Percentiles rank a stretch among this genome's conserved stretches.
phyloP scores from a whole-genome alignment of 2,797 vertebrate species.

The Etheostoma perlongum region DNA sequence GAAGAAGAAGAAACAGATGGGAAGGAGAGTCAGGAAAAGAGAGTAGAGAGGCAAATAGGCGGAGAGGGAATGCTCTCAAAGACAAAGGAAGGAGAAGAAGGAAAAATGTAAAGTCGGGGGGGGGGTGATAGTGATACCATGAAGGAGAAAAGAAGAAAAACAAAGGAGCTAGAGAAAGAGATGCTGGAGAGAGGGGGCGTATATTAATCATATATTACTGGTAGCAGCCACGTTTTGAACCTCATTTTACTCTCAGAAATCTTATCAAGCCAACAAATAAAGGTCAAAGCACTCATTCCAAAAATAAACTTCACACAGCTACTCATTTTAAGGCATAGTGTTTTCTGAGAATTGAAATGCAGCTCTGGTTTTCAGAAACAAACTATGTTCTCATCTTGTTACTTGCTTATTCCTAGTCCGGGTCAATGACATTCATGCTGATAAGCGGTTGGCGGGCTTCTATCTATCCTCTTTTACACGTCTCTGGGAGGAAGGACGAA shows the following conservation, averaged over 20 bases:
- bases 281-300: conserved; percentile 49
- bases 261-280: conserved; percentile 46
- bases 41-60: conserved; percentile 10
- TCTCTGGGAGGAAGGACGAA: conserved; percentile 6
- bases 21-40: neutral
- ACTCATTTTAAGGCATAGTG: conserved; percentile 22
- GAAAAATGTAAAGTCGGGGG: neutral
- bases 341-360: conserved; percentile 30
- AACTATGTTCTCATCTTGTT: conserved; percentile 19
- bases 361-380: conserved; percentile 9
- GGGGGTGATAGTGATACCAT: neutral
- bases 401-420: conserved; percentile 29
- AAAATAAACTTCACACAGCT: conserved; percentile 38
- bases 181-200: neutral
- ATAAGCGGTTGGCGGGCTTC: neutral
- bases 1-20: conserved; percentile 17
- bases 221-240: conserved; percentile 24
- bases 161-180: neutral
- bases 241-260: conserved; percentile 40
- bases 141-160: conserved; percentile 7
- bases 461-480: neutral
- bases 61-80: conserved; percentile 1
- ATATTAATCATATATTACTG: conserved; percentile 18
- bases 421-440: conserved; percentile 8
- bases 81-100: conserved; percentile 17